These are phyloP conservation scores for Microcebus griseorufus DNA, from an alignment of 2,113 vertebrate species.

Conservation along the genomic window DNA sequence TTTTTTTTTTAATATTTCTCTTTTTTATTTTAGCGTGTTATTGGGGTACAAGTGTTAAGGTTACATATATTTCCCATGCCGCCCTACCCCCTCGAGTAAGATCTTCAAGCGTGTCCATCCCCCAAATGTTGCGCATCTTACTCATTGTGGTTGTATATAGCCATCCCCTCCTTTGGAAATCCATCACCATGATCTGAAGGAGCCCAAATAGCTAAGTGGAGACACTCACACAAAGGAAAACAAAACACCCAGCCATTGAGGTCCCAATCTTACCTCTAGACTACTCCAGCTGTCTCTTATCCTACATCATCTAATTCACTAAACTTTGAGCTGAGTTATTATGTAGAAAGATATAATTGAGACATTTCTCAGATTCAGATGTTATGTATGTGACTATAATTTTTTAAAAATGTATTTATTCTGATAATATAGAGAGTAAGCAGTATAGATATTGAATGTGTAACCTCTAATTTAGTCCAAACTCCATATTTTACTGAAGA, in stretches of 20 bases:
- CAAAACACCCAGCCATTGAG: background rate
- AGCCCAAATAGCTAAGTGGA: background rate
- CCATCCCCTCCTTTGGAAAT: background rate
- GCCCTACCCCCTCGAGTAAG: no score
- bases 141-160: no score
- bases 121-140: no score
- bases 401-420: background rate
- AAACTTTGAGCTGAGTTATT: background rate
- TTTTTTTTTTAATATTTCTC: background rate
- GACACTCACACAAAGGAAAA: accelerated
- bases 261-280: background rate
- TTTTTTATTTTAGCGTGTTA: no score
- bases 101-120: no score
- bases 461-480: background rate
- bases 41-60: no score
- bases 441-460: background rate
- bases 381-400: background rate
- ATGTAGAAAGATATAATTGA: background rate
- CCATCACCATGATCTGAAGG: background rate
- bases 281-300: background rate
- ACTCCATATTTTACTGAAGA: background rate
- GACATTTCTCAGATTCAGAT: background rate
- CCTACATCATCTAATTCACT: background rate
- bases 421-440: background rate
- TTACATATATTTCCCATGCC: no score